Evolutionary conservation across 64 coral and sea anemone species (phyloP).

Genomic region (Anthopleura sola): DNA sequence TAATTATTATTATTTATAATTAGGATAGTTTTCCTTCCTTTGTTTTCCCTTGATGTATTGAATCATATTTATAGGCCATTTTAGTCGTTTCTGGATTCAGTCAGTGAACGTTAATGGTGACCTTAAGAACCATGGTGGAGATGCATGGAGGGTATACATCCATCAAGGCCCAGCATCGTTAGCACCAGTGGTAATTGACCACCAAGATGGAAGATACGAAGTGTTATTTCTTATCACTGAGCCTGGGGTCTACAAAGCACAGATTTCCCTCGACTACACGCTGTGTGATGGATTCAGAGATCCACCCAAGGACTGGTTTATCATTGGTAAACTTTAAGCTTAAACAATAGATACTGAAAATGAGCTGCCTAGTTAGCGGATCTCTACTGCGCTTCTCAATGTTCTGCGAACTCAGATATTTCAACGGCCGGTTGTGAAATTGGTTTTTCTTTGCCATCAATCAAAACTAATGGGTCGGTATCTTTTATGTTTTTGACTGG

Average conservation of each 20-base stretch:
- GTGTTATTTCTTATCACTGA: slow-evolving; percentile 57
- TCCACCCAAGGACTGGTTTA: slow-evolving; percentile 64
- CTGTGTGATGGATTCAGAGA: slow-evolving; percentile 72
- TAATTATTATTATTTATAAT: too few relatives aligned
- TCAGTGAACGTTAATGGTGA: slow-evolving; percentile 43
- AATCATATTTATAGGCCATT: slow-evolving; percentile 47
- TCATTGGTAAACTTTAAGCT: slow-evolving; percentile 52
- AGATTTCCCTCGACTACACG: slow-evolving; percentile 67
- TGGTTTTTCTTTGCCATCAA: too few relatives aligned
- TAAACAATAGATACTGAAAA: too few relatives aligned
- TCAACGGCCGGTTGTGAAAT: too few relatives aligned
- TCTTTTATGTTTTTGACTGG: too few relatives aligned
- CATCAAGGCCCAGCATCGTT: slow-evolving; percentile 77
- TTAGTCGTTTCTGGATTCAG: slow-evolving; percentile 83
- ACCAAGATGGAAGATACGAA: slow-evolving; percentile 71
- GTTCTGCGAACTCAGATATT: too few relatives aligned
- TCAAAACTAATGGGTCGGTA: too few relatives aligned
- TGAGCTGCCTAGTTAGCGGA: too few relatives aligned
- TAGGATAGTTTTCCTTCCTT: too few relatives aligned
- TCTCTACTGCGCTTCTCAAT: too few relatives aligned
- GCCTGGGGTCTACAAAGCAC: slow-evolving; percentile 69
- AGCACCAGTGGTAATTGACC: slow-evolving; percentile 60
- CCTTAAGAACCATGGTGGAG: slow-evolving; percentile 44
- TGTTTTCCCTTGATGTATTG: too few relatives aligned
- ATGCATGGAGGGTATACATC: slow-evolving; percentile 77